Evolutionary conservation across 2,113 vertebrate species (phyloP), one percentile per base, ranked within the genome.

Genomic region (Cryptoleucopteryx plumbea): DNA sequence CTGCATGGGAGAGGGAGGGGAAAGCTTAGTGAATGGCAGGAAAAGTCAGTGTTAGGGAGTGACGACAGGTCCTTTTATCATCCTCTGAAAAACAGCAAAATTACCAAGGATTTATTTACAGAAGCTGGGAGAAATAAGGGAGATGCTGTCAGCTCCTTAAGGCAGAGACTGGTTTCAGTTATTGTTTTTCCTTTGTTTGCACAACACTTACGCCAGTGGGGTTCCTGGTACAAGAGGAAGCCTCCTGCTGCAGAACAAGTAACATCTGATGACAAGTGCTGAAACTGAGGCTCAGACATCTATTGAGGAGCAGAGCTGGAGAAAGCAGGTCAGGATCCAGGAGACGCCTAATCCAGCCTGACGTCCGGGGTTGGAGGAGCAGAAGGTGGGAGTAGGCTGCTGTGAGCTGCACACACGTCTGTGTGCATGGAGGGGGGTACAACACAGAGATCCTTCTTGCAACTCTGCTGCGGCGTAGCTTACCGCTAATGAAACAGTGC

Each of bases 21-120:
- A 78, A 59, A 70, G 55, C 61, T 73, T 67, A 53, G 81, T 25
- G 59, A 95, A 58, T 82, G 81, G 75, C 78, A 87, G 81, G 71
- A 91, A 75, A 75, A 94, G 63, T 62, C 91, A 59, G 67, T 42
- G 67, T 70, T 58, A 53, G 86, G 38, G 91, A 80, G 93, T 63
- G 93, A 90, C 1, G 34, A 96, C 75, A 73, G 85, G 50, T 83
- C 67, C 79, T 97, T 92, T 91, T 86, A 94, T 80, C 20, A 0
- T 92, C 32, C 74, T 83, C 63, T 6, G 10, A 88, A 62, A 71
- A 81, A 7, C 58, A 86, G 67, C 7, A 62, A 93, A 75, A 58
- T 77, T 47, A 55, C 45, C 82, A 53, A 78, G 50, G 79, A 86
- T 92, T 96, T 94, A 93, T 96, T 96, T 96, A 66, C 92, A 95